A percentile compares a stretch with the other conserved stretches of the same genome.
These are phyloP conservation scores for Gallinago media DNA, from an alignment of 2,113 vertebrate genomes.

Conservation along the genomic window DNA sequence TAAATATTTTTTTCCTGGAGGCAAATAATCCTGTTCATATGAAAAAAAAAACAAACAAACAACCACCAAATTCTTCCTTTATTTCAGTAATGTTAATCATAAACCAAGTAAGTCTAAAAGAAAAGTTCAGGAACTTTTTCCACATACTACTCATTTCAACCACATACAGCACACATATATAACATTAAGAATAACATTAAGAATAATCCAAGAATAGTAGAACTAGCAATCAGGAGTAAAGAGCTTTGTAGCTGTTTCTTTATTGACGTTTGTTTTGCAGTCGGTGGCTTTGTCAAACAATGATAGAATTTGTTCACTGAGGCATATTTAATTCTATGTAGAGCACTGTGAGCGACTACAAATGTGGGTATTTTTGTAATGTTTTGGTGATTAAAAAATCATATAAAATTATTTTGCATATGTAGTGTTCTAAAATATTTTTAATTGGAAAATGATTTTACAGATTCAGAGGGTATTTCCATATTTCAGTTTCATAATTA, in stretches of 20 bases:
- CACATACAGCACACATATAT: neutral
- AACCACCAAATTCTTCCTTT: neutral
- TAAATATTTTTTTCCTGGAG: neutral
- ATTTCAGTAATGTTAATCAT: neutral
- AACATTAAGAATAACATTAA: neutral
- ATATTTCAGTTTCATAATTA: conserved; percentile 68
- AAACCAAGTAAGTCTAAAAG: neutral
- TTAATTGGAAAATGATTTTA: conserved; percentile 62
- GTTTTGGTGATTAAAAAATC: neutral
- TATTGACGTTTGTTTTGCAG: neutral
- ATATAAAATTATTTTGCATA: neutral
- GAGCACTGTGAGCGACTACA: neutral
- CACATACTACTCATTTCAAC: neutral
- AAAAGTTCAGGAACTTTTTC: neutral
- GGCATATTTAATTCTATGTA: neutral
- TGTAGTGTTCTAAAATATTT: conserved; percentile 48
- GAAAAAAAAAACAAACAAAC: neutral
- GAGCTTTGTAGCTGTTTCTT: neutral
- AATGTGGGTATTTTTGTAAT: neutral
- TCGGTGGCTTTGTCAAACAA: neutral
- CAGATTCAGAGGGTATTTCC: conserved; percentile 47
- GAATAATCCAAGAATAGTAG: neutral
- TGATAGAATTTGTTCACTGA: neutral
- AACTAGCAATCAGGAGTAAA: neutral
- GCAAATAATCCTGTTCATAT: neutral